A percentile compares a stretch with the other conserved stretches of the same genome.
Evolutionary conservation across 1,140 invertebrate species (phyloP).

Genomic region (Aleiodes sp.): DNA sequence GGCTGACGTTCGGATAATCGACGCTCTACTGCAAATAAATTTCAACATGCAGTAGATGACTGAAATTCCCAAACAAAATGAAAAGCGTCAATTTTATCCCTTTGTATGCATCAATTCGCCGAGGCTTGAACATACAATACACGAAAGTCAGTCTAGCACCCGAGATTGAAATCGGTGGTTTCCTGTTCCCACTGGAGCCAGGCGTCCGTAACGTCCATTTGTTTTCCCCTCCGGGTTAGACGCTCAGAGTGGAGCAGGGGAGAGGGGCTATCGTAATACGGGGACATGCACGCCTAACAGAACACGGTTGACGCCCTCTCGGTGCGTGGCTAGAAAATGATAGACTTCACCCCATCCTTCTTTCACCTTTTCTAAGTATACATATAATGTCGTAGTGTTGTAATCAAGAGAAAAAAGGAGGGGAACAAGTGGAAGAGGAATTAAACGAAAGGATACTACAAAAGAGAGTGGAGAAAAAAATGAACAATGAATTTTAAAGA

Average conservation of each 20-base stretch:
- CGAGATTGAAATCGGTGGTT: conserved; percentile 51
- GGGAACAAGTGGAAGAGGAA: not conserved
- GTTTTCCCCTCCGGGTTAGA: conserved; percentile 39
- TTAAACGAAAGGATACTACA: no score
- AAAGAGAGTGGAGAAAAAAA: not conserved
- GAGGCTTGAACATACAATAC: conserved; percentile 15
- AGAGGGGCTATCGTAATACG: no score
- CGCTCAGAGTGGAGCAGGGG: no score
- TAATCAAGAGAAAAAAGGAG: not conserved
- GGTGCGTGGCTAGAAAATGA: conserved; percentile 4
- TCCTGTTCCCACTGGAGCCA: conserved; percentile 50
- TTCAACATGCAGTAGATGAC: no score
- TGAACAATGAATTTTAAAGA: not conserved
- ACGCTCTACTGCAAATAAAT: no score
- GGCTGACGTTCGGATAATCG: no score
- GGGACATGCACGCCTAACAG: conserved; percentile 36
- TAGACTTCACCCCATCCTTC: not conserved
- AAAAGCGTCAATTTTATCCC: conserved; percentile 5
- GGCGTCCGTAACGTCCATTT: conserved; percentile 51
- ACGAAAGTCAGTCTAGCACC: not conserved
- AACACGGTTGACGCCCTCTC: conserved; percentile 13
- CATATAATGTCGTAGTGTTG: not conserved
- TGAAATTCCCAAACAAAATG: no score
- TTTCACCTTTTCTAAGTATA: not conserved
- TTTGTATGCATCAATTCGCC: not conserved